Evolutionary conservation across 2,888 invertebrate species (phyloP).

Genomic region (Rhyacophila evoluta): DNA sequence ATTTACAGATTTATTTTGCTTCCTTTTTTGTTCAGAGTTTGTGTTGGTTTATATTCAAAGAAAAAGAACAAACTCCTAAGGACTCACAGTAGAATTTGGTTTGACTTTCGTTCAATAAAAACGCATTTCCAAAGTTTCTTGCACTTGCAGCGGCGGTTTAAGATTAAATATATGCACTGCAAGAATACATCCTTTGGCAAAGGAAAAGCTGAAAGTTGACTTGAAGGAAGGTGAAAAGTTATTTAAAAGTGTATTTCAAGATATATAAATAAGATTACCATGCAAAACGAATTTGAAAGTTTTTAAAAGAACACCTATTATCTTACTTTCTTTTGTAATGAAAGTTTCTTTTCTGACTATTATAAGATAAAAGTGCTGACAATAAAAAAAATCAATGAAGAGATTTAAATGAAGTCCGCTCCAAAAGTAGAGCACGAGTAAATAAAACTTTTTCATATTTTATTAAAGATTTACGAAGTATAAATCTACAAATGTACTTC

Average conservation of each 20-base stretch:
- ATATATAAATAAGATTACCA: neutral
- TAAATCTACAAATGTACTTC: too few species aligned
- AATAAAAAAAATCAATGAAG: too few species aligned
- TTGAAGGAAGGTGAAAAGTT: neutral
- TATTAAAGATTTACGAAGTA: too few species aligned
- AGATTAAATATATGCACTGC: slow-evolving; percentile 5
- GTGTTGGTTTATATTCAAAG: neutral
- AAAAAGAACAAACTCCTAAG: neutral
- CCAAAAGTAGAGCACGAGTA: too few species aligned
- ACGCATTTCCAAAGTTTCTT: neutral
- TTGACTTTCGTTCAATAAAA: slow-evolving; percentile 14
- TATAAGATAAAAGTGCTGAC: too few species aligned
- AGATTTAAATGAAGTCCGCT: too few species aligned
- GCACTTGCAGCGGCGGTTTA: neutral
- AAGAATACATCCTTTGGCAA: neutral
- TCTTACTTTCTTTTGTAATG: too few species aligned
- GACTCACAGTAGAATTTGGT: neutral
- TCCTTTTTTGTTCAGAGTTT: neutral
- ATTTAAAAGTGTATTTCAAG: neutral
- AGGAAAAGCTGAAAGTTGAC: neutral
- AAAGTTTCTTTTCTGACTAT: too few species aligned
- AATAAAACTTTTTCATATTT: too few species aligned
- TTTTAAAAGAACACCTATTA: too few species aligned
- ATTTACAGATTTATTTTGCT: too few species aligned
- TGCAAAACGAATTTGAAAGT: too few species aligned